Percentiles rank a stretch among this genome's conserved stretches.
phyloP scores from a whole-genome alignment of 2,797 vertebrate species.

The Mallotus villosus region DNA sequence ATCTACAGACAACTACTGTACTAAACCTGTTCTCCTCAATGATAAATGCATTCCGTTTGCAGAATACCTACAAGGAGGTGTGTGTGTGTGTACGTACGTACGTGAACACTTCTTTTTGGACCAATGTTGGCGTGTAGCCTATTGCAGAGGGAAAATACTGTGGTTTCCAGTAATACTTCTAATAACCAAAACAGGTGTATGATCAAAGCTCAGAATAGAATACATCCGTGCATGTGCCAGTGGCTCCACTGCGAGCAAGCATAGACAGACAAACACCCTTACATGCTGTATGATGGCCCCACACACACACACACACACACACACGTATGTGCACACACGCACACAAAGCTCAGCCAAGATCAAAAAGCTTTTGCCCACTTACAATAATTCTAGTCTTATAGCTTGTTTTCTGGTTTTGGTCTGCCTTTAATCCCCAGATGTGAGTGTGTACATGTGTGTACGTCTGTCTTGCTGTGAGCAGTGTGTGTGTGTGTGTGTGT shows the following conservation, averaged over 20 bases:
- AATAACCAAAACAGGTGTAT: neutral
- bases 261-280: neutral
- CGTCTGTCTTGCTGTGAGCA: no score
- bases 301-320: constrained; percentile 8
- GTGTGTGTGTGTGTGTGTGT: neutral
- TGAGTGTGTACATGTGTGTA: neutral
- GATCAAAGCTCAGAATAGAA: neutral
- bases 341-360: neutral
- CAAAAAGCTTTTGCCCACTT: neutral
- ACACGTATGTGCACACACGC: constrained; percentile 9
- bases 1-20: neutral
- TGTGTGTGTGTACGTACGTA: neutral
- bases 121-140: no score
- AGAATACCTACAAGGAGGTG: neutral
- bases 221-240: neutral
- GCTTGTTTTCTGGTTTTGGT: constrained; percentile 1
- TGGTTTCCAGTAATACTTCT: no score
- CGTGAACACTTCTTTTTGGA: neutral
- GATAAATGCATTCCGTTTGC: neutral
- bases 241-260: neutral
- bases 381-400: neutral
- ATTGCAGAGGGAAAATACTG: neutral
- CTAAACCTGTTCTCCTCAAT: neutral
- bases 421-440: neutral
- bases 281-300: neutral